Base-by-base conservation (phyloP, 2,888 invertebrate genomes). In the Stenichneumon culpator region DNA sequence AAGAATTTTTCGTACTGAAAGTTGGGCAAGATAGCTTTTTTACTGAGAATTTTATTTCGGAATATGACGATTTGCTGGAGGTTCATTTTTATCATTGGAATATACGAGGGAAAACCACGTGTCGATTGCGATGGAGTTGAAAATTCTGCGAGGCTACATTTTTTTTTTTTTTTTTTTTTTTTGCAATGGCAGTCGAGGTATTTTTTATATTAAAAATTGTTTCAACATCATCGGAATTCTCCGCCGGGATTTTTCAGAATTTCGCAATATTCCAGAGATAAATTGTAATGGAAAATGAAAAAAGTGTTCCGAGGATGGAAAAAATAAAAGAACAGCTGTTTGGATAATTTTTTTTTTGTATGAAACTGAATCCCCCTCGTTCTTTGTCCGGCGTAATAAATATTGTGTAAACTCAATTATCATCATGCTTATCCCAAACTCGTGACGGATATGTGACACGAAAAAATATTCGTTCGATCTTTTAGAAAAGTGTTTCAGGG, bases 361-460 rank as follows among this genome's bases (percentile, higher is more conserved):
- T 25, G 16, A 16, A 63, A 14, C 5, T 6, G 28, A 16, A 60
- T 28, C 44, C 60, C 32, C 32, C 60, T 14, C 4, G n/a, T 5
- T 19, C 60, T 28, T 28, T 16, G 60, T 16, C 16, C 60, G 6
- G 14, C 14, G 60, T 28, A 60, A 60, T 60, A 60, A 44, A 44
- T 44, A 44, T 44, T 1, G 9, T 44, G 44, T 44, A 44, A 57
- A 60, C 39, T 68, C 32, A 74, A 79, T 79, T 50, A 74, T 79
- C 25, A 79, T 69, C 57, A 47, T 14, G 28, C 72, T 74, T 84
- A 69, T 75, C 69, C 32, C 25, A 39, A 78, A 60, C 65, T n/a
- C 39, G 74, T 65, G 78, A 79, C 52, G 67, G 50, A 54, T 28
- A 28, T 79, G 69, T 70, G 78, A 82, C 69, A 79, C 69, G 47